Evolutionary conservation across 2,113 vertebrate genomes (phyloP).

Genomic region (Ploceus nigricollis): DNA sequence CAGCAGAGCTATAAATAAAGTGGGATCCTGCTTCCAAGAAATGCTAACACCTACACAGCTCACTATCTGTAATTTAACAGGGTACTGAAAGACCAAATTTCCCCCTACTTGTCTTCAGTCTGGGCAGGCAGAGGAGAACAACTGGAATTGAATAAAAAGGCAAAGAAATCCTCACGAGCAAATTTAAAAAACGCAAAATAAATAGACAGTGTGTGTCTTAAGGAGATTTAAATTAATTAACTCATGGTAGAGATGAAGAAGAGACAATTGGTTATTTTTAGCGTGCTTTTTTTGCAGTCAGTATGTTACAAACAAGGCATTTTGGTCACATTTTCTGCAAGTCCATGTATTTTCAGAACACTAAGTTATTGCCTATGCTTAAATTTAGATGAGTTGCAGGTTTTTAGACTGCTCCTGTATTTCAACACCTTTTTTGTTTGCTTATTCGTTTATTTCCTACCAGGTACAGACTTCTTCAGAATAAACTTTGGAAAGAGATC

Average conservation of each 20-base stretch:
- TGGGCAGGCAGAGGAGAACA: neutral
- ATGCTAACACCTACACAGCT: neutral
- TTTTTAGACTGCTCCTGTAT: neutral
- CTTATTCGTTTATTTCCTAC: neutral
- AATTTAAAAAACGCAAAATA: neutral
- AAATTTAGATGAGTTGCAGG: neutral
- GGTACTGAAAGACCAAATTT: neutral
- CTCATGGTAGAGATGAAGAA: neutral
- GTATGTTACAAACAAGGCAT: neutral
- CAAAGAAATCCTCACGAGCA: neutral
- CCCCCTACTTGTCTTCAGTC: neutral
- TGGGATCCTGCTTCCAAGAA: neutral
- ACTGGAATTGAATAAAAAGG: neutral
- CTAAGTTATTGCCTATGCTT: neutral
- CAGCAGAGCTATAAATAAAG: slow-evolving; percentile 19
- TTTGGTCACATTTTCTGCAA: neutral
- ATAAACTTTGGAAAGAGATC: neutral
- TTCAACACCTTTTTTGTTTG: neutral
- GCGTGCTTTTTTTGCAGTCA: neutral
- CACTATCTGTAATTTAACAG: neutral
- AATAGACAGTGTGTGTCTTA: neutral
- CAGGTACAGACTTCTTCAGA: neutral
- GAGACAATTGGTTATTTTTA: neutral
- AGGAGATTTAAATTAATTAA: neutral
- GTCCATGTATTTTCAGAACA: neutral